These are phyloP conservation scores for Galerucella pusilla DNA, from an alignment of 2,888 invertebrate genomes.

Conservation along the genomic window DNA sequence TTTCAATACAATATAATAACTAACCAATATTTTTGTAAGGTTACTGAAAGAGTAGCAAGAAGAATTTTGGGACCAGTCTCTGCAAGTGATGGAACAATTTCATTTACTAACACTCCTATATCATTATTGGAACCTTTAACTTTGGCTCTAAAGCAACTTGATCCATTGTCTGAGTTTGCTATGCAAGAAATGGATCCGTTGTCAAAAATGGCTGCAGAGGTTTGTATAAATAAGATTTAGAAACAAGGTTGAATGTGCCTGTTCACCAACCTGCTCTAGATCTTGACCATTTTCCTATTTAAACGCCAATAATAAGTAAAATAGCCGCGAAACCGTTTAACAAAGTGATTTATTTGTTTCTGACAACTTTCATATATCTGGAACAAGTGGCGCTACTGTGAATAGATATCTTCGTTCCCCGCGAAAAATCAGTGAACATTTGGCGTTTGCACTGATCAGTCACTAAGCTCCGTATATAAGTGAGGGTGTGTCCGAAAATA, in stretches of 20 bases:
- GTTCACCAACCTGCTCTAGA: too few species aligned
- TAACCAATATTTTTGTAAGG: constrained; percentile 57
- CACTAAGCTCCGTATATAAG: too few species aligned
- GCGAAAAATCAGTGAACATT: too few species aligned
- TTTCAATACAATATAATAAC: not conserved
- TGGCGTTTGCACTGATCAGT: too few species aligned
- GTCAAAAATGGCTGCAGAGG: constrained; percentile 71
- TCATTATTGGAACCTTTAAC: constrained; percentile 68
- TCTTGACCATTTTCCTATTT: too few species aligned
- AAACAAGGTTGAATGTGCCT: not conserved
- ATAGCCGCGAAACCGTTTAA: too few species aligned
- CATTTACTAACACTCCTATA: constrained; percentile 58
- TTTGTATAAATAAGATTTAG: constrained; percentile 38
- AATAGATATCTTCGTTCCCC: too few species aligned
- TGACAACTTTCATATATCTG: too few species aligned
- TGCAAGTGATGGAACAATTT: constrained; percentile 69
- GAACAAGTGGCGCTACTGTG: too few species aligned
- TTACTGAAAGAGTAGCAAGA: constrained; percentile 68
- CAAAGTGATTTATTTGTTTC: too few species aligned
- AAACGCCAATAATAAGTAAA: too few species aligned
- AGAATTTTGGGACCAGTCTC: constrained; percentile 64
- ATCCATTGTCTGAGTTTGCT: constrained; percentile 80
- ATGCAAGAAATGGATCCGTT: constrained; percentile 74
- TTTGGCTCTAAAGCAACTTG: constrained; percentile 75
- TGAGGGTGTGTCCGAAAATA: too few species aligned